phyloP scores from a whole-genome alignment of 2,888 invertebrate genomes.

The Trichogramma dendrolimi region DNA sequence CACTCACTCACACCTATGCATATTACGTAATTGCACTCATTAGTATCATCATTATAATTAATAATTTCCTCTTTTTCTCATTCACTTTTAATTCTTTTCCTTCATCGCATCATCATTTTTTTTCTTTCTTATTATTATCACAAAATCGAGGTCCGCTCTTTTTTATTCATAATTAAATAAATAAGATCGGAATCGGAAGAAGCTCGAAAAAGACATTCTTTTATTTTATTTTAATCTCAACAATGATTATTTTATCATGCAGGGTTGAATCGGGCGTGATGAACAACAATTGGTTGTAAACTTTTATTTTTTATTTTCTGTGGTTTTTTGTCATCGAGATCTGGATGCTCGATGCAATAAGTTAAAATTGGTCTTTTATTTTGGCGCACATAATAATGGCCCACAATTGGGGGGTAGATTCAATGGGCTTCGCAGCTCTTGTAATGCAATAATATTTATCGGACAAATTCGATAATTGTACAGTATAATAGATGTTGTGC shows the following conservation, averaged over 20 bases:
- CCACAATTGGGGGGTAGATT: no score
- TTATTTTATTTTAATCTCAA: constrained; percentile 6
- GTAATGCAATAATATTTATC: no score
- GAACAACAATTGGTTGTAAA: no score
- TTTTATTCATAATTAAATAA: neutral
- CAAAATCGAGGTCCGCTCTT: constrained; percentile 1
- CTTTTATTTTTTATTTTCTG: neutral
- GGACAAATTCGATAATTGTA: no score
- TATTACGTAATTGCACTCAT: constrained; percentile 12
- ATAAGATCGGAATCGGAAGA: constrained; percentile 15
- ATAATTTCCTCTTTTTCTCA: constrained; percentile 16
- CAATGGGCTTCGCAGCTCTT: no score
- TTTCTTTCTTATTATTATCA: neutral
- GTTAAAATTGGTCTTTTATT: no score
- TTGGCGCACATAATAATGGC: no score
- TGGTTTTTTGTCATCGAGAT: neutral
- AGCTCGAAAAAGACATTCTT: constrained; percentile 27
- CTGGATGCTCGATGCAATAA: neutral
- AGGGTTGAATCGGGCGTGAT: no score
- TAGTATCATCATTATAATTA: constrained; percentile 18
- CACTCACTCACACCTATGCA: constrained; percentile 8
- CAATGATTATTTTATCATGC: no score
- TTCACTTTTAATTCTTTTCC: constrained; percentile 1
- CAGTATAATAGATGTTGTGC: no score
- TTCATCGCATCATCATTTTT: neutral